These are phyloP conservation scores for Galaxea fascicularis DNA, from an alignment of 92 coral and sea anemone genomes.

Conservation along the genomic window DNA sequence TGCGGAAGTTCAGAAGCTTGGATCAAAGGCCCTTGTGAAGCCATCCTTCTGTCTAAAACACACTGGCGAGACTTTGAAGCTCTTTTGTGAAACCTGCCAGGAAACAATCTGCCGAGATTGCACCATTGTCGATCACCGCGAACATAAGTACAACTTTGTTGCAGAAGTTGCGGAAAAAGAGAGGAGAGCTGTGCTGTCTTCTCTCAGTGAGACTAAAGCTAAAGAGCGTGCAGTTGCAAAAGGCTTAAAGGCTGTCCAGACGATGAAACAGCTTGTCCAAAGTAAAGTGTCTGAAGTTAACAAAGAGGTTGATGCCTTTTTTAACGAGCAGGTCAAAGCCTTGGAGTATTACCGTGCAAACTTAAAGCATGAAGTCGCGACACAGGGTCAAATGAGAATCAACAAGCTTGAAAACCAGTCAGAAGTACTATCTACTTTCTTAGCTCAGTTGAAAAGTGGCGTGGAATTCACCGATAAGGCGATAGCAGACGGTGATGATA, in stretches of 20 bases:
- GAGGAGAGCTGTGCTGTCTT: constrained; percentile 26
- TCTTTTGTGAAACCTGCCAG: constrained; percentile 77
- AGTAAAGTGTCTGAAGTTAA: constrained; percentile 9
- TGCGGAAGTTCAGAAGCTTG: constrained; percentile 59
- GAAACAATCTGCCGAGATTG: constrained; percentile 75
- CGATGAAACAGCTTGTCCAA: constrained; percentile 36
- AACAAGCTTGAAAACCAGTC: constrained; percentile 51
- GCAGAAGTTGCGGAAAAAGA: constrained; percentile 63
- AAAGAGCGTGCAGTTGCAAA: constrained; percentile 22
- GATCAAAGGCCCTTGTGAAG: constrained; percentile 61
- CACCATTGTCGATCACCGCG: constrained; percentile 73
- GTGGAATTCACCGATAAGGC: constrained; percentile 58
- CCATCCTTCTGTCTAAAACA: constrained; percentile 73
- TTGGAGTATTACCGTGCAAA: constrained; percentile 23
- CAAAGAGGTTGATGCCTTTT: constrained; percentile 48
- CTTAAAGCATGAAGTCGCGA: constrained; percentile 24
- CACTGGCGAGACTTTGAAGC: constrained; percentile 65
- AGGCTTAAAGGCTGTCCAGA: constrained; percentile 25
- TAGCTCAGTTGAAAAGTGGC: constrained; percentile 57
- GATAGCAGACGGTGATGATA: constrained; percentile 49
- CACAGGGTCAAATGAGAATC: constrained; percentile 17
- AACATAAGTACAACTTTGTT: constrained; percentile 67
- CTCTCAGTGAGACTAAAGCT: constrained; percentile 34
- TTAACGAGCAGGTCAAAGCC: constrained; percentile 45
- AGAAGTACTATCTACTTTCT: constrained; percentile 44